Base-by-base conservation (phyloP, 2,113 vertebrate species). In the Malurus elegans region DNA sequence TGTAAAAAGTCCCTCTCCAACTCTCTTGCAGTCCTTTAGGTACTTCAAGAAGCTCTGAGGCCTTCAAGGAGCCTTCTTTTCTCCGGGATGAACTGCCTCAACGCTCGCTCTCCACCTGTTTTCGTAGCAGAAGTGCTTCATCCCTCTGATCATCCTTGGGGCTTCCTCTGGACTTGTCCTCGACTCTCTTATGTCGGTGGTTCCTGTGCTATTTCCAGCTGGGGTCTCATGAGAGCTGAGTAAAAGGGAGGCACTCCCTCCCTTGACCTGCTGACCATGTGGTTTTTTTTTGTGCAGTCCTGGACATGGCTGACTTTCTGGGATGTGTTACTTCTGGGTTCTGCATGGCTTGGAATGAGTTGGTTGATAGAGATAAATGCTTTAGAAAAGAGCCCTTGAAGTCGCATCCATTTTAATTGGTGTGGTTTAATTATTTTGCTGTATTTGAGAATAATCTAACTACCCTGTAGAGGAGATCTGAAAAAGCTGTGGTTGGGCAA, bases 401-500 rank as follows among this genome's bases (percentile, higher is more conserved):
- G 71, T 95, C 64, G 23, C 80, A 62, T 84, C 48, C 28, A 17
- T 92, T 94, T 95, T 82, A 92, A 88, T 88, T 90, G 82, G 50
- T 74, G 38, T 86, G 69, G 78, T 83, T 94, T 94, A 94, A 88
- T 96, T 93, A 96, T 86, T 75, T 82, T 84, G 47, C 80, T 82
- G 21, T 90, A 76, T 38, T 90, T 69, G 56, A 79, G 76, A 85
- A 66, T 93, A 95, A 84, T 53, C 84, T 93, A 73, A 91, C 88
- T 86, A 72, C 66, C 72, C 78, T 32, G 47, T 78, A 92, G 88
- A 96, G 86, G 67, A 95, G 94, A 94, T 91, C 80, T 95, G 88
- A 94, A 94, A 91, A 96, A 91, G 80, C 69, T 94, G 67, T 97
- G 87, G 91, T 56, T 79, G 65, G 31, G 70, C 64, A 90, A 80